phyloP scores from a whole-genome alignment of 2,888 invertebrate species.

The Oeneis ivallda region DNA sequence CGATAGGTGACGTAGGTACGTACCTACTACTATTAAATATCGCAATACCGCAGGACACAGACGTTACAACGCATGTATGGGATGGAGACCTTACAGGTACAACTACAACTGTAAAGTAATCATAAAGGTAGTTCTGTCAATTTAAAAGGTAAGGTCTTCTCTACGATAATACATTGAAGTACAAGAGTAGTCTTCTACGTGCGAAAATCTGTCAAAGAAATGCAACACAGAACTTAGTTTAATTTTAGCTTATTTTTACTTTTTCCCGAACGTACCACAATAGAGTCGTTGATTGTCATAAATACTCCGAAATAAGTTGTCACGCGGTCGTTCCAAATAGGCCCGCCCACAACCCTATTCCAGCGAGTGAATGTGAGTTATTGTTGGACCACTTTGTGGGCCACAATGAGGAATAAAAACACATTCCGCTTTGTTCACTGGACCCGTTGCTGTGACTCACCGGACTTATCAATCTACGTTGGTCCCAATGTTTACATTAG shows the following conservation, averaged over 20 bases:
- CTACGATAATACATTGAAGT: too few relatives aligned
- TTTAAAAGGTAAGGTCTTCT: too few relatives aligned
- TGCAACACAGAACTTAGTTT: neutral
- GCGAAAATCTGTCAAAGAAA: too few relatives aligned
- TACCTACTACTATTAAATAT: too few relatives aligned
- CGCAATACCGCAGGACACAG: too few relatives aligned
- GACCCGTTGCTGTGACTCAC: conserved; percentile 49
- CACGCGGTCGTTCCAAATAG: conserved; percentile 15
- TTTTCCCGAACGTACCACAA: neutral
- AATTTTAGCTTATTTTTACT: neutral
- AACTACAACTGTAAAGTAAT: too few relatives aligned
- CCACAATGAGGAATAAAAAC: conserved; percentile 72
- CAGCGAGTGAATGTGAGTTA: conserved; percentile 56
- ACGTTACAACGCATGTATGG: too few relatives aligned
- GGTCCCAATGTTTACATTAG: conserved; percentile 26
- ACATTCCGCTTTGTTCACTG: conserved; percentile 62
- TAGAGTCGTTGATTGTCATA: neutral
- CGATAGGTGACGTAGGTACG: too few relatives aligned
- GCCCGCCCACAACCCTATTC: conserved; percentile 51
- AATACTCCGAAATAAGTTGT: conserved; percentile 18
- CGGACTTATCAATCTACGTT: conserved; percentile 56
- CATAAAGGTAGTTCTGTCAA: too few relatives aligned
- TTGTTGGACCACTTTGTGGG: conserved; percentile 65
- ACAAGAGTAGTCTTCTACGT: too few relatives aligned
- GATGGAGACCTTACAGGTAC: too few relatives aligned